Conservation (phyloP, 1,140 invertebrate species). For the Bombus pyrosoma region DNA sequence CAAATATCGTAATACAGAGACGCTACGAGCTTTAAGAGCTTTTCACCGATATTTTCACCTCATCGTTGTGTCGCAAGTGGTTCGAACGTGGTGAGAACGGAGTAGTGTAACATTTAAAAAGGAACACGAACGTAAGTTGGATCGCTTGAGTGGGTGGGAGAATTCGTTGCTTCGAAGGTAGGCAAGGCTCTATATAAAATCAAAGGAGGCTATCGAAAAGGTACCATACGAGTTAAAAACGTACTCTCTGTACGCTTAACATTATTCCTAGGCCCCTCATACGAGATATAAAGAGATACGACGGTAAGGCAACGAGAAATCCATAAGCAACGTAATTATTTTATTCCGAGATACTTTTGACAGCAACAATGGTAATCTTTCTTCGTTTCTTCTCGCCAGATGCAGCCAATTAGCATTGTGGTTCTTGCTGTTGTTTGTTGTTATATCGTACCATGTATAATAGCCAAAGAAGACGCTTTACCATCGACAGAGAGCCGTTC, state of each 20-base stretch:
- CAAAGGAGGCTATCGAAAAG: constrained; percentile 30
- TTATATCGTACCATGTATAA: constrained; percentile 52
- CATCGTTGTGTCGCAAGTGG: neutral
- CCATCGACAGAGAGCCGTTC: constrained; percentile 38
- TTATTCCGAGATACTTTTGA: neutral
- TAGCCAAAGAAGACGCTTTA: constrained; percentile 51
- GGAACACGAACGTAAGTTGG: neutral
- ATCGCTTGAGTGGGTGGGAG: neutral
- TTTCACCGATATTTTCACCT: neutral
- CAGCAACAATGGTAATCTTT: neutral
- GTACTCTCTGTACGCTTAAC: neutral
- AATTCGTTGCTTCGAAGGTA: constrained; percentile 49
- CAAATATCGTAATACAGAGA: neutral
- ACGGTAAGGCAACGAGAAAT: constrained; percentile 2
- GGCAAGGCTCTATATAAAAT: constrained; percentile 74
- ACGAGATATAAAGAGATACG: neutral
- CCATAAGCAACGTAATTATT: neutral
- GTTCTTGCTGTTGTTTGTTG: constrained; percentile 53
- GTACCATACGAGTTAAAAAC: constrained; percentile 15
- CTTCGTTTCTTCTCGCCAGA: constrained; percentile 56
- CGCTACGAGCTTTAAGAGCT: neutral
- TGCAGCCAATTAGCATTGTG: constrained; percentile 62
- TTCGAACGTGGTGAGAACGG: neutral
- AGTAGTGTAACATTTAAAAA: neutral
- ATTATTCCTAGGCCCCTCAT: neutral